A percentile compares a stretch with the other conserved stretches of the same genome.
Evolutionary conservation across 2,113 vertebrate genomes (phyloP).

Genomic region (Muscicapa adusta): DNA sequence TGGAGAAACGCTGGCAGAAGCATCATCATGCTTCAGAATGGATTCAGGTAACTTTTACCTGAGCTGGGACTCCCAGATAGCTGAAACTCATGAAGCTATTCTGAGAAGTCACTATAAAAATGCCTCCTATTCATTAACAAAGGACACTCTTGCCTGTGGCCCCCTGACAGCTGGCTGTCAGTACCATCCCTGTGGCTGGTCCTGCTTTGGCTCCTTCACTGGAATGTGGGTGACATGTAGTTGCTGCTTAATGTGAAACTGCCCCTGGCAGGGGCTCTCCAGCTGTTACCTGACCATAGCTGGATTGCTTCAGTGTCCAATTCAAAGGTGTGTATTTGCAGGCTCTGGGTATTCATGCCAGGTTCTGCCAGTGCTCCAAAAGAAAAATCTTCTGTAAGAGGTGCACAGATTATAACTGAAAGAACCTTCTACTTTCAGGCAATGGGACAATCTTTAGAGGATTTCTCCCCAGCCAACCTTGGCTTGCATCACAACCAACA

Average conservation of each 20-base stretch:
- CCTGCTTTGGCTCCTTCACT: neutral
- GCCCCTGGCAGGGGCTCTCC: neutral
- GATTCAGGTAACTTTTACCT: neutral
- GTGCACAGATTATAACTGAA: neutral
- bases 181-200: neutral
- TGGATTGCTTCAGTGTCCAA: neutral
- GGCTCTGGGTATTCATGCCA: neutral
- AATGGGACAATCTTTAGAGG: neutral
- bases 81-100: neutral
- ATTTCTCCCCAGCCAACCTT: neutral
- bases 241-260: neutral
- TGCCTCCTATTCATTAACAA: neutral
- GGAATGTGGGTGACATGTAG: neutral
- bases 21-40: neutral
- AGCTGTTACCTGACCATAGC: neutral
- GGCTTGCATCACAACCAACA: neutral
- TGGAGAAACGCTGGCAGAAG: neutral
- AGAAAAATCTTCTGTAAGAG: neutral
- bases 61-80: neutral
- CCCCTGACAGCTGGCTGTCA: neutral
- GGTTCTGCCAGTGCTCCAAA: neutral
- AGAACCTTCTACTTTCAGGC: neutral
- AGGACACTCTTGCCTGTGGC: neutral
- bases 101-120: neutral
- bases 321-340: neutral